Evolutionary conservation across 2,113 vertebrate species (phyloP).

Genomic region (Gymnorhina tibicen): DNA sequence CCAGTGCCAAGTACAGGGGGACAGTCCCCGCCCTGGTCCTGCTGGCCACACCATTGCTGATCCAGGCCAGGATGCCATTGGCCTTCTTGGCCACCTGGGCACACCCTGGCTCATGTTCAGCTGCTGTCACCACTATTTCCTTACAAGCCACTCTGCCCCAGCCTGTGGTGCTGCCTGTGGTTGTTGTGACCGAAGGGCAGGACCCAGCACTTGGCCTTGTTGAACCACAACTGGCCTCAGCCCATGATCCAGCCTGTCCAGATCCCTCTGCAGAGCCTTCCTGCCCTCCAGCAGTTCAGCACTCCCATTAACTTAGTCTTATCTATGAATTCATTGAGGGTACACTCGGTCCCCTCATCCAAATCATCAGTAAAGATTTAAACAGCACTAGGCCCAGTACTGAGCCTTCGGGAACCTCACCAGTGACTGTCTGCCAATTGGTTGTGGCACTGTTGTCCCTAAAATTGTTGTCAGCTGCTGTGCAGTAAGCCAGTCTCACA

Average conservation of each 20-base stretch:
- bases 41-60: not conserved
- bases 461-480: not conserved
- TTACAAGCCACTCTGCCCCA: not conserved
- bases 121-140: not conserved
- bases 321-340: too few species aligned
- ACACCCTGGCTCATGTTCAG: not conserved
- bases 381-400: not conserved
- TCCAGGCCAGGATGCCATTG: not conserved
- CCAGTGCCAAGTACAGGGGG: not conserved
- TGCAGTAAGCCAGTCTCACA: not conserved
- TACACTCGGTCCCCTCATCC: not conserved
- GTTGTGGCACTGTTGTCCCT: not conserved
- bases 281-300: too few species aligned
- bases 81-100: not conserved
- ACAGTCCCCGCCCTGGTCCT: not conserved
- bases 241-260: too few species aligned
- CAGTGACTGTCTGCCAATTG: not conserved
- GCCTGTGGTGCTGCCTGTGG: not conserved
- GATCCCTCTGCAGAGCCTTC: too few species aligned
- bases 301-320: too few species aligned
- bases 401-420: accelerated
- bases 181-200: not conserved
- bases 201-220: not conserved
- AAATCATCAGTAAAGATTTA: not conserved
- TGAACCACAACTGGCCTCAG: not conserved